Base-by-base conservation (phyloP, 2,113 vertebrate species). In the Xenopus borealis region DNA sequence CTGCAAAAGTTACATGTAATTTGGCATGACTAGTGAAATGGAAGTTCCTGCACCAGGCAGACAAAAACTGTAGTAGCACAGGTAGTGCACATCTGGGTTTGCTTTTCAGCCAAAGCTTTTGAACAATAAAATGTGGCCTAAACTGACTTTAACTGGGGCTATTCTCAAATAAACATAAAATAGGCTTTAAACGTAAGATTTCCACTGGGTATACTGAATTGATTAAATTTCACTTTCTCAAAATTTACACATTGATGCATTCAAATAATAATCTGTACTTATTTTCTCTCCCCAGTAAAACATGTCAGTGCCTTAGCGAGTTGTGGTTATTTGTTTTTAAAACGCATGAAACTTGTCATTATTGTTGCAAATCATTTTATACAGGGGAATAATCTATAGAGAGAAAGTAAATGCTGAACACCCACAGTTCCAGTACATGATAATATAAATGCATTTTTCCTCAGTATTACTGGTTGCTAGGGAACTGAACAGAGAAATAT, bases 401-500 rank as follows among this genome's bases (percentile, higher is more conserved):
- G 44, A 61, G 55, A n/a, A n/a, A 47, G 52, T 69, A 75, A 75
- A 69, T 69, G 45, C 73, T 69, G 62, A 75, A 75, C 66, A 69
- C 73, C 73, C 66, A 75, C 65, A 27, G 72, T 46, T 68, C 58
- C 27, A 76, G 46, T 62, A 19, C 50, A 77, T 50, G 61, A 77
- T 61, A 69, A 70, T 70, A 70, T 64, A 64, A 75, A 77, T 77
- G 62, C 66, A 63, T 62, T 76, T 59, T 74, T 74, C 59, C 6
- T 67, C 72, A 67, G 52, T 52, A 12, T 75, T n/a, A 66, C 17
- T 71, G 71, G 72, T 19, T 68, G 12, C 62, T 74, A 78, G 19
- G 40, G 64, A 73, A 80, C 17, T 72, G 19, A 71, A 78, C 7
- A 78, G 71, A 78, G 16, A 53, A 73, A 66, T 78, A 75, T 67